Base-by-base conservation (phyloP, 2,888 invertebrate genomes). In the Dione juno region DNA sequence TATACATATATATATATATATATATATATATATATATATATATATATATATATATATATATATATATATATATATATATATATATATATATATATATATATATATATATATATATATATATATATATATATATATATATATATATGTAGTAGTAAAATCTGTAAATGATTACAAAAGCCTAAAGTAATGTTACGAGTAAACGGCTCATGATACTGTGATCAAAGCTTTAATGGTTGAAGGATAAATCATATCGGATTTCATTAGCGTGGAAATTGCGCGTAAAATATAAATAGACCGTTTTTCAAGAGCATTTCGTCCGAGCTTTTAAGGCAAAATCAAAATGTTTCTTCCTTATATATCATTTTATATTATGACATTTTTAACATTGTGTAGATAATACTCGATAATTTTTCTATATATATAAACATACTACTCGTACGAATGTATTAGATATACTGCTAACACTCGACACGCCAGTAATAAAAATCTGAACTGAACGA, bases 181-280 rank as follows among this genome's bases (percentile, higher is more conserved):
- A 10, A 28, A 43, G 43, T 28, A 59, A 59, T 59, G 59, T 59
- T 59, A 59, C 28, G 59, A 59, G 43, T 64, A 37, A 64, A 64
- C 48, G 63, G 63, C 63, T 64, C 37, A 64, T 50, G 63, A 64
- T 63, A 50, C 63, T 63, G 48, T 63, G 63, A 63, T 71, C 67
- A 71, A 64, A 71, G 54, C 70, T 67, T 71, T 71, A 71, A 71
- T 71, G 70, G 61, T 48, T 63, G 67, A 63, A 67, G 54, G 70
- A 71, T 71, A 71, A 71, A 67, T 63, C 70, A 67, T 71, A 71
- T 71, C 70, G 48, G 67, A 63, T 71, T 67, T 71, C 63, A 71
- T 67, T 70, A 61, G 67, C 16, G 66, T 67, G 66, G 70, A 67
- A 71, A 71, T 67, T 63, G 70, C 66, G 52, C 63, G 66, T 66